phyloP scores from a whole-genome alignment of 2,797 vertebrate species.

The Lepilemur septentrionalis region DNA sequence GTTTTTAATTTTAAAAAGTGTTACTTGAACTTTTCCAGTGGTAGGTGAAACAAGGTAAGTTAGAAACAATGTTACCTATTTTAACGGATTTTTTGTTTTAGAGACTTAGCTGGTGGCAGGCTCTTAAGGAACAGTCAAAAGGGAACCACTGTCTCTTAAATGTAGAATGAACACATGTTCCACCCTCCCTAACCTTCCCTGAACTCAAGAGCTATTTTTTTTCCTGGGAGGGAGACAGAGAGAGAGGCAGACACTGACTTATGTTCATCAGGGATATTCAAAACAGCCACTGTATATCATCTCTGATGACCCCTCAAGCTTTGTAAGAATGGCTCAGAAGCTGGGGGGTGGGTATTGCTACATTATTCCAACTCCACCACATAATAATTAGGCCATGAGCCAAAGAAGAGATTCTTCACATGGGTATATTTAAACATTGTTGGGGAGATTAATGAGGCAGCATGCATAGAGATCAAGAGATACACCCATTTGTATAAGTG shows the following conservation, averaged over 20 bases:
- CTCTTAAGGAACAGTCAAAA: not conserved
- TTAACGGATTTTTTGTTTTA: constrained; percentile 18
- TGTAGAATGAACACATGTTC: not conserved
- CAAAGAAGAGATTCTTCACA: not conserved
- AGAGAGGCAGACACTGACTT: not conserved
- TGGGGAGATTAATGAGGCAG: not conserved
- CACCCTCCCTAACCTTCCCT: not conserved
- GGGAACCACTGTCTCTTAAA: not conserved
- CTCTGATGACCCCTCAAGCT: not conserved
- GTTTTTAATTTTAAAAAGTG: not conserved
- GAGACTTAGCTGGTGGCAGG: not conserved
- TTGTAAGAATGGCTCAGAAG: not conserved
- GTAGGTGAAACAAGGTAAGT: not conserved
- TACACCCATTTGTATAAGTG: constrained; percentile 2
- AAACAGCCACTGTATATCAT: not conserved
- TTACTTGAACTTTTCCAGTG: not conserved
- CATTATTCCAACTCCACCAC: not conserved
- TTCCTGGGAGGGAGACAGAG: not conserved
- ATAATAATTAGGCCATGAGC: not conserved
- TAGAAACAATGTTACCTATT: not conserved
- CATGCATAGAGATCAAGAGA: not conserved
- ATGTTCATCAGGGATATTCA: not conserved
- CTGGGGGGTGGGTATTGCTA: not conserved
- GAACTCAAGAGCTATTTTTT: not conserved
- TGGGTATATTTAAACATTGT: not conserved